Evolutionary conservation across 2,888 invertebrate genomes (phyloP).

Genomic region (Colostygia pectinataria): DNA sequence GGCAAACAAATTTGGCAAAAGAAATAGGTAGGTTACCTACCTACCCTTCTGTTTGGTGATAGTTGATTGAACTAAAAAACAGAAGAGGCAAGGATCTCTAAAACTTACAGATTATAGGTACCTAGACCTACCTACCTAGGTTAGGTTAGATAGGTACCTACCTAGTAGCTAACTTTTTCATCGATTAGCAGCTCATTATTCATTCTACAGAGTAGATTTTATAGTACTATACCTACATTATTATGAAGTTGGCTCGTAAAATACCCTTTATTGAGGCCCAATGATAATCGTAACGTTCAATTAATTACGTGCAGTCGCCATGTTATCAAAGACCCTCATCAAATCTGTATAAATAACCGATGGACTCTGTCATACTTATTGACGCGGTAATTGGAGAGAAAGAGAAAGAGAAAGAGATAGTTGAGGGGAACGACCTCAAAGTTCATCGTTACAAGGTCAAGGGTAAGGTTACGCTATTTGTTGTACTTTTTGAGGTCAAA

Average conservation of each 20-base stretch:
- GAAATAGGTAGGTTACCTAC: too few species aligned
- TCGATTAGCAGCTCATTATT: too few species aligned
- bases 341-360: slow-evolving; percentile 16
- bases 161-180: too few species aligned
- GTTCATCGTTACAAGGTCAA: slow-evolving; percentile 50
- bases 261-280: neutral
- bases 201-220: too few species aligned
- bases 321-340: slow-evolving; percentile 17
- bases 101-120: too few species aligned
- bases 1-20: neutral
- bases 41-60: too few species aligned
- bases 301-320: neutral
- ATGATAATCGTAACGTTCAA: slow-evolving; percentile 12
- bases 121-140: too few species aligned
- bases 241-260: neutral
- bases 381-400: slow-evolving; percentile 35
- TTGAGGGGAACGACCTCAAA: slow-evolving; percentile 52
- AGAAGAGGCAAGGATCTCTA: too few species aligned
- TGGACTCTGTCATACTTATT: slow-evolving; percentile 40
- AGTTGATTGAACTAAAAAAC: too few species aligned
- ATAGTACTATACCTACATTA: too few species aligned
- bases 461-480: slow-evolving; percentile 33
- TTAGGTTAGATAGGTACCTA: too few species aligned
- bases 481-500: slow-evolving; percentile 18
- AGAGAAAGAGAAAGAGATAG: slow-evolving; percentile 47